Percentiles rank a stretch among this genome's conserved stretches.
These are phyloP conservation scores for Melipona quadrifasciata DNA, from an alignment of 1,140 invertebrate species.

Conservation along the genomic window DNA sequence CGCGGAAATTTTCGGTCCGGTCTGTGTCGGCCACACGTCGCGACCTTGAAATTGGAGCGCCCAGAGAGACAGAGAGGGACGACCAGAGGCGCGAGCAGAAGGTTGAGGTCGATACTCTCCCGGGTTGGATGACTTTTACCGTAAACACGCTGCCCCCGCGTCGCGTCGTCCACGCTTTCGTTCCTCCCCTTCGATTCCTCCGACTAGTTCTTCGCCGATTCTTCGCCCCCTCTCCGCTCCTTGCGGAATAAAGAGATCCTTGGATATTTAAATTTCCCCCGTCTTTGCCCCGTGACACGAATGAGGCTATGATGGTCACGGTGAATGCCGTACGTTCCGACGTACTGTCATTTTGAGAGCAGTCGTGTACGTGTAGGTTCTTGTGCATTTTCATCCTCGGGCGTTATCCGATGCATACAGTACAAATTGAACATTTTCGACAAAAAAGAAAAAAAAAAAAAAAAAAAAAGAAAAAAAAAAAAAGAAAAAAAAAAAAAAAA, in stretches of 20 bases:
- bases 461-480: neutral
- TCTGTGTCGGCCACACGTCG: neutral
- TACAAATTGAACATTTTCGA: too few relatives aligned
- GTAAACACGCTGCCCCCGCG: slow-evolving; percentile 42
- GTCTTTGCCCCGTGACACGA: too few relatives aligned
- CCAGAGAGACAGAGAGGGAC: neutral
- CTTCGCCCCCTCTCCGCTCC: neutral
- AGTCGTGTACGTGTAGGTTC: neutral
- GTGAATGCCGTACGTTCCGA: too few relatives aligned
- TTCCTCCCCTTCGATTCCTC: neutral
- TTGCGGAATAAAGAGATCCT: neutral
- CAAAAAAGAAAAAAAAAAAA: too few relatives aligned
- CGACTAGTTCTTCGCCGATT: neutral
- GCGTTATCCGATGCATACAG: too few relatives aligned
- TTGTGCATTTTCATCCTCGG: neutral
- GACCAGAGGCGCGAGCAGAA: neutral
- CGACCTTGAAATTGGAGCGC: slow-evolving; percentile 43
- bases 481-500: too few relatives aligned
- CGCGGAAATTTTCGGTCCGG: slow-evolving; percentile 16
- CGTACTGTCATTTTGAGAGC: neutral
- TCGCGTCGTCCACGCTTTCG: neutral
- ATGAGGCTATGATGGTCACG: neutral
- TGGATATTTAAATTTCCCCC: neutral
- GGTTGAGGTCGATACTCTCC: slow-evolving; percentile 50
- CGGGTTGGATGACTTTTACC: slow-evolving; percentile 53